Evolutionary conservation across 1,140 invertebrate genomes (phyloP), one percentile per base, ranked within the genome.

Genomic region (Drosophila seguyi): DNA sequence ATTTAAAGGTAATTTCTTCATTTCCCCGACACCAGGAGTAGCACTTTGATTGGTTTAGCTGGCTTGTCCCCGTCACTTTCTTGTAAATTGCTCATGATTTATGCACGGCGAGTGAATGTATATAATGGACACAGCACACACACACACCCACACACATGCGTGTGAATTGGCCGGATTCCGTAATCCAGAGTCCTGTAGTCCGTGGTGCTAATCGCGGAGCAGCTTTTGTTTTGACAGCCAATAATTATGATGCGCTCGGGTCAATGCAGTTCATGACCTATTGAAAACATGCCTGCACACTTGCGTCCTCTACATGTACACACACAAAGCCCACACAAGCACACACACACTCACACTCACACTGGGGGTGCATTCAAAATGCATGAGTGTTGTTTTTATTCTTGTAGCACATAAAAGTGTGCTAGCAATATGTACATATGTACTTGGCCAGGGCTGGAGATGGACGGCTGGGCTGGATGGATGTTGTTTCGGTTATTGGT

Each of bases 221-320:
- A 59, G 53, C 36, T 27, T 42, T 56, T 55, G 52, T 69, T 69
- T 71, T 71, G 48, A 44, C 50, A 71, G 20, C 55, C 74, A 66
- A 76, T 76, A 76, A 76, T 67, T 75, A 79, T 75, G 75, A 82
- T 85, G 65, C 66, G 65, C 67, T 63, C 83, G 77, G 82, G 83
- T 87, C 82, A 87, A 86, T 82, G 69, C 75, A 87, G 82, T 86
- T 86, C 83, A 86, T 87, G 82, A 86, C 83, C 82, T 86, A 87
- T 87, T 68, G 62, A 87, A 79, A 82, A 16, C 36, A 61, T 71
- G 55, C 48, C 48, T 42, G 22, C 53, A 79, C 44, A 61, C 39
- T 53, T 29, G 36, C 38, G 41, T 39, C 66, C 42, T 2, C 41
- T 10, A 80, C 22, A 66, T 34, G 47, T 16, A 41, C 47, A 68